These are phyloP conservation scores for Tribolium castaneum DNA, from an alignment of 1,140 invertebrate genomes.

Conservation along the genomic window DNA sequence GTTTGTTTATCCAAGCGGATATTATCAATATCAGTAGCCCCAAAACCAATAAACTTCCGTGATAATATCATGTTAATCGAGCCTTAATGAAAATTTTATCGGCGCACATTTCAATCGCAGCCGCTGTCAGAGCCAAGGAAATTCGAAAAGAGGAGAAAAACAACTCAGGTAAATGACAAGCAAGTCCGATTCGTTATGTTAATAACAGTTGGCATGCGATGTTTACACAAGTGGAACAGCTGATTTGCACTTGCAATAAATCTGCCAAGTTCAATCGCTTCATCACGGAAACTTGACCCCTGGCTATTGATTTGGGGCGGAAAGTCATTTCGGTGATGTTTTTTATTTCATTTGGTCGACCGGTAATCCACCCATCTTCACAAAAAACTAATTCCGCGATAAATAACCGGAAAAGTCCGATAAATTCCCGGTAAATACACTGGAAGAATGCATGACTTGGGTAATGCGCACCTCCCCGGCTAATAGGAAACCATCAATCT, in stretches of 20 bases:
- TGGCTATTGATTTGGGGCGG: not conserved
- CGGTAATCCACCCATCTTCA: too few species aligned
- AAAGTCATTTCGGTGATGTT: too few species aligned
- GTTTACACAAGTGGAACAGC: conserved; percentile 6
- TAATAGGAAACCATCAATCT: conserved; percentile 23
- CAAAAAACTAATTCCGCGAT: conserved; percentile 6
- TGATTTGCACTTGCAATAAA: conserved; percentile 12
- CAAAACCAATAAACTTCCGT: conserved; percentile 4
- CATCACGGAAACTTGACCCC: not conserved
- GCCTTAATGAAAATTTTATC: conserved; percentile 20
- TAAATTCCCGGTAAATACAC: conserved; percentile 25
- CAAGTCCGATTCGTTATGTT: conserved; percentile 1
- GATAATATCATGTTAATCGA: conserved; percentile 16
- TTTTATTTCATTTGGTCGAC: too few species aligned
- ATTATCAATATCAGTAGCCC: conserved; percentile 10
- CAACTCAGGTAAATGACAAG: conserved; percentile 2
- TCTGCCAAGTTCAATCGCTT: not conserved
- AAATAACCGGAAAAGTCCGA: not conserved
- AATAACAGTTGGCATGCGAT: conserved; percentile 8
- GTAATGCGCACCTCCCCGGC: not conserved
- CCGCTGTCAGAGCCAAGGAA: conserved; percentile 1
- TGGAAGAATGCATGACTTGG: conserved; percentile 10
- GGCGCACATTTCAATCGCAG: not conserved
- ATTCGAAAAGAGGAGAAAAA: not conserved
- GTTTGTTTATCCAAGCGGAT: not conserved